Conservation (phyloP, 2,888 invertebrate species). For the Antheraea assamensis region DNA sequence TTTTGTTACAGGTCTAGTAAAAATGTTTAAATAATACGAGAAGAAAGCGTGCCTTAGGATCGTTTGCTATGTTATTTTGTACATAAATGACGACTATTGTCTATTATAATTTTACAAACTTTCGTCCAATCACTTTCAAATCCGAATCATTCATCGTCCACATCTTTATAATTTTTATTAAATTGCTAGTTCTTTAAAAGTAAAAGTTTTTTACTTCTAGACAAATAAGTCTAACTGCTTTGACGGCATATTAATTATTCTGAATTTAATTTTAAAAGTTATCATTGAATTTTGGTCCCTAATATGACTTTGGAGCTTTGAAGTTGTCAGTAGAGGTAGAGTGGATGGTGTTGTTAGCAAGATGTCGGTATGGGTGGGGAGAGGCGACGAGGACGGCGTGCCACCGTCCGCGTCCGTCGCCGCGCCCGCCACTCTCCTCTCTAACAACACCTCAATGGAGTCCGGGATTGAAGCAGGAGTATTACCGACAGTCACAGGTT, state of each 20-base stretch:
- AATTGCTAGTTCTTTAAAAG: background rate
- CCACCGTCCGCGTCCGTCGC: constrained; percentile 49
- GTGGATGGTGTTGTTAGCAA: constrained; percentile 73
- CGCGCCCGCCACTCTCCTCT: constrained; percentile 69
- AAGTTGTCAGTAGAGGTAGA: constrained; percentile 41
- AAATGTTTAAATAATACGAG: background rate
- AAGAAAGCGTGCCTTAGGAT: constrained; percentile 8
- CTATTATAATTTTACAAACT: background rate
- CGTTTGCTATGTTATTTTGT: background rate
- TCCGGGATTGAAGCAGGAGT: constrained; percentile 86
- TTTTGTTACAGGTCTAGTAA: constrained; percentile 8
- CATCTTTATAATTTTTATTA: background rate
- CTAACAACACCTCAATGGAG: constrained; percentile 82
- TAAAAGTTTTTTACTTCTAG: background rate
- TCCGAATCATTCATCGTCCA: constrained; percentile 13
- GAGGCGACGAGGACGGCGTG: constrained; percentile 62
- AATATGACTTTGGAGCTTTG: constrained; percentile 28
- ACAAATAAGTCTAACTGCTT: background rate
- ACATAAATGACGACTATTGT: background rate
- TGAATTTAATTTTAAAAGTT: background rate
- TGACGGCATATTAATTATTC: background rate
- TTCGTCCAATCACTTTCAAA: background rate
- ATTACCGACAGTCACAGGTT: constrained; percentile 88
- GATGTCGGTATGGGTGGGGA: constrained; percentile 79
- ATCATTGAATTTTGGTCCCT: background rate